phyloP scores from a whole-genome alignment of 2,888 invertebrate species.

The Eumerus sabulonum region DNA sequence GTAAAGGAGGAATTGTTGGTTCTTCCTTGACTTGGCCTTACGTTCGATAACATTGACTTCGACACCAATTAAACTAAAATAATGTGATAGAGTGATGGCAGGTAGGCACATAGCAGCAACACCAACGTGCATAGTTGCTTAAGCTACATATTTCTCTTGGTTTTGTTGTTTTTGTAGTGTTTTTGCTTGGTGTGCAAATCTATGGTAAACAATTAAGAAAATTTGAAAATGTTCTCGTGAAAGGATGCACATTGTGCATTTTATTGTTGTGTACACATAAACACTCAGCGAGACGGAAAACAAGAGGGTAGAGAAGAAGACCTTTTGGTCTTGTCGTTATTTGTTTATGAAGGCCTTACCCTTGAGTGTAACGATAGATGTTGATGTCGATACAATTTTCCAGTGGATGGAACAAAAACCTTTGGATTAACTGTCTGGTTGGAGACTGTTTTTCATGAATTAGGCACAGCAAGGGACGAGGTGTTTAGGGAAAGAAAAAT shows the following conservation, averaged over 20 bases:
- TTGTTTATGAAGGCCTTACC: conserved; percentile 64
- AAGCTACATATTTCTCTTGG: neutral
- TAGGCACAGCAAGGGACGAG: no score
- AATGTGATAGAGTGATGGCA: conserved; percentile 52
- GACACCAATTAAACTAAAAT: conserved; percentile 68
- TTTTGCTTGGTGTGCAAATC: conserved; percentile 41
- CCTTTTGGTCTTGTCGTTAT: conserved; percentile 52
- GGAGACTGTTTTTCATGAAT: no score
- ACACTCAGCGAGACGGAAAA: conserved; percentile 7
- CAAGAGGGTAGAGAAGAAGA: conserved; percentile 15
- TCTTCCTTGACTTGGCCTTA: conserved; percentile 62
- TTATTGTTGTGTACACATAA: conserved; percentile 60
- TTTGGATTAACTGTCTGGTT: conserved; percentile 68
- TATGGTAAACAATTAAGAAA: conserved; percentile 67
- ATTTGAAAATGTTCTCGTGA: conserved; percentile 66
- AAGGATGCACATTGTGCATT: conserved; percentile 68
- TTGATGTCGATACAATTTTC: conserved; percentile 59
- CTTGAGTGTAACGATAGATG: conserved; percentile 33
- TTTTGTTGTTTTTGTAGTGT: conserved; percentile 1
- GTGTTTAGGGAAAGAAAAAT: no score
- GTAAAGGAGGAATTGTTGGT: conserved; percentile 20
- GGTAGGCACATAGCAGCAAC: conserved; percentile 26
- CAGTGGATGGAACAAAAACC: conserved; percentile 58
- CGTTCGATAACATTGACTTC: conserved; percentile 68
- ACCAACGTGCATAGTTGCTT: neutral